phyloP scores from a whole-genome alignment of 2,888 invertebrate species.

The Epistrophe grossulariae region DNA sequence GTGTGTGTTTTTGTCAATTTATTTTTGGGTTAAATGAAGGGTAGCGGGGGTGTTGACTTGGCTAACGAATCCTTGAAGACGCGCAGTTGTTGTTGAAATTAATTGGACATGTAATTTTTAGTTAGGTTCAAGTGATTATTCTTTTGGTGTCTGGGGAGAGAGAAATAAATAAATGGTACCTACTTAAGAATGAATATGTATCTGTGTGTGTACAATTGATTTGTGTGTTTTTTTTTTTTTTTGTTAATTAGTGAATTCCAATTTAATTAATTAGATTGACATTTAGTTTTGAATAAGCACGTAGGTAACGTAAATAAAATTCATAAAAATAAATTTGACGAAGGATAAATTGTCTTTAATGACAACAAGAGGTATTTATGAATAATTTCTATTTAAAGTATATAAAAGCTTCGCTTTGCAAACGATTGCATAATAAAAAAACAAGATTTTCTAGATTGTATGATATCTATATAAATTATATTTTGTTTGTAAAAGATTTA shows the following conservation, averaged over 20 bases:
- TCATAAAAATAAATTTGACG: background rate
- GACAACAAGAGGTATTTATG: background rate
- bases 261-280: constrained; percentile 26
- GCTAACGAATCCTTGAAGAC: constrained; percentile 7
- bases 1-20: constrained; percentile 54
- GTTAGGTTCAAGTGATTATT: constrained; percentile 15
- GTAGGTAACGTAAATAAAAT: background rate
- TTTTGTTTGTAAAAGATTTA: too few species aligned
- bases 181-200: background rate
- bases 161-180: background rate
- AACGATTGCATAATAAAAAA: background rate
- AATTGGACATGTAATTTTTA: constrained; percentile 56
- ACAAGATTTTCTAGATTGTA: too few species aligned
- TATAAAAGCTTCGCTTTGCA: background rate
- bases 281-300: background rate
- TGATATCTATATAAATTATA: too few species aligned
- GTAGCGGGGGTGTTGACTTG: constrained; percentile 11
- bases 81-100: constrained; percentile 44
- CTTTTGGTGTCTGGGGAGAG: constrained; percentile 5
- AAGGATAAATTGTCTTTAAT: background rate
- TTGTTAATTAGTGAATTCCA: constrained; percentile 15
- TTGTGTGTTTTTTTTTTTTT: background rate
- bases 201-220: background rate
- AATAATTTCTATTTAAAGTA: background rate
- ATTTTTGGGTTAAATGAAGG: constrained; percentile 3